Conservation (phyloP, 2,797 vertebrate species). For the Muscicapa striata region DNA sequence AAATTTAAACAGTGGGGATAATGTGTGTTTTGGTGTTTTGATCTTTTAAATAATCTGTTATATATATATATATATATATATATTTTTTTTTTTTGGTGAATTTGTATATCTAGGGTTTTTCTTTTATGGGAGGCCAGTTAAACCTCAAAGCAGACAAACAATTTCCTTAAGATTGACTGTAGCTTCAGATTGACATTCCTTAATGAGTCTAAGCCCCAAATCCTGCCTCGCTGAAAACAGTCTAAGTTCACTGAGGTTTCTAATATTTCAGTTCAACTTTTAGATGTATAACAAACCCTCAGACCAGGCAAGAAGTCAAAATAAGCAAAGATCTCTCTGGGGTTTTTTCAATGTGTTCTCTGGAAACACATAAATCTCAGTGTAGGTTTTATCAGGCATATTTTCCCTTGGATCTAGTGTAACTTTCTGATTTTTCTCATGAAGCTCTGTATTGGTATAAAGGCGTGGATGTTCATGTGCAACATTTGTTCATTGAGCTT, state of each 20-base stretch:
- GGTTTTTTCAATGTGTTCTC: conserved; percentile 3
- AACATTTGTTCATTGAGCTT: neutral
- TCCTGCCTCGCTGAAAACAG: conserved; percentile 39
- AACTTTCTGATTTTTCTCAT: conserved; percentile 26
- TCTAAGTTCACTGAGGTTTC: conserved; percentile 30
- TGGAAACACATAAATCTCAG: conserved; percentile 29
- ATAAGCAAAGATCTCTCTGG: conserved; percentile 20
- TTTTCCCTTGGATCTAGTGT: conserved; percentile 9
- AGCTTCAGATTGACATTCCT: conserved; percentile 10
- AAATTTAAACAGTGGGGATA: neutral
- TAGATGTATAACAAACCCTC: conserved; percentile 28
- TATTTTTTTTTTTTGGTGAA: neutral
- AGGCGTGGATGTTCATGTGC: neutral
- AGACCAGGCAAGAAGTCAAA: conserved; percentile 45
- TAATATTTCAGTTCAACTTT: conserved; percentile 39
- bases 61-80: no score
- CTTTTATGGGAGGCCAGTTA: neutral
- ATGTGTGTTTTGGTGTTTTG: neutral
- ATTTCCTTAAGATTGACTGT: neutral
- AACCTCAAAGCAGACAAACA: conserved; percentile 22
- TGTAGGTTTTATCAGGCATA: neutral
- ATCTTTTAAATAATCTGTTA: neutral
- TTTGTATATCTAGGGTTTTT: neutral
- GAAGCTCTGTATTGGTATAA: neutral
- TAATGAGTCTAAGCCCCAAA: conserved; percentile 48